Percentiles rank a stretch among this genome's conserved stretches.
These are phyloP conservation scores for Drosophila kepulauana DNA, from an alignment of 1,140 invertebrate species.

Conservation along the genomic window DNA sequence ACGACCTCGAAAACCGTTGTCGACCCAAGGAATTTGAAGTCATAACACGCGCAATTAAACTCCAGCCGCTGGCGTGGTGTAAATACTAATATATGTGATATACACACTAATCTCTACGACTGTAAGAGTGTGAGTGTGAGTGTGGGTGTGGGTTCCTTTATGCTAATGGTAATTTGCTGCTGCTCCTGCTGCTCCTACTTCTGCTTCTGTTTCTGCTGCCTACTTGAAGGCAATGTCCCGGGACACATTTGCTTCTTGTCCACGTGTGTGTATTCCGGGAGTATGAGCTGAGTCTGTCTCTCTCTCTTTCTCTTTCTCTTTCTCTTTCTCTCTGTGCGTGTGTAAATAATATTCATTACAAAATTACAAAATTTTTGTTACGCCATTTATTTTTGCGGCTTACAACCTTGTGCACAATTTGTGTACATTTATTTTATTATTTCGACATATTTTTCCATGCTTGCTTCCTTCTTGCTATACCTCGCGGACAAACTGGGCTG, in stretches of 20 bases:
- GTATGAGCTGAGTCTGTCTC: not conserved
- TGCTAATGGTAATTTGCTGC: conserved; percentile 44
- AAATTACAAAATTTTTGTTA: conserved; percentile 67
- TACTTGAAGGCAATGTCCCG: conserved; percentile 35
- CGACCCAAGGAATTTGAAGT: conserved; percentile 44
- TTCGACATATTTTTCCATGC: not conserved
- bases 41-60: conserved; percentile 71
- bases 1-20: not conserved
- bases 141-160: conserved; percentile 16
- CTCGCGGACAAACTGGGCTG: not conserved
- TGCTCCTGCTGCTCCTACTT: conserved; percentile 6
- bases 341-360: conserved; percentile 78
- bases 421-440: conserved; percentile 32
- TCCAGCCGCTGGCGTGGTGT: conserved; percentile 59
- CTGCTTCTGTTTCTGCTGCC: conserved; percentile 36
- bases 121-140: not conserved
- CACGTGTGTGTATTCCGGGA: conserved; percentile 10
- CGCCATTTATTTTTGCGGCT: conserved; percentile 54
- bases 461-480: not conserved
- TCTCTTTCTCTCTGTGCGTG: conserved; percentile 34
- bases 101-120: conserved; percentile 58
- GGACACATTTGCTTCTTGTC: conserved; percentile 27
- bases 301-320: too few species aligned
- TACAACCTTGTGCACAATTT: conserved; percentile 40
- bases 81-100: conserved; percentile 63